Conservation (phyloP, 2,888 invertebrate genomes). For the Acanthoscelides obtectus region DNA sequence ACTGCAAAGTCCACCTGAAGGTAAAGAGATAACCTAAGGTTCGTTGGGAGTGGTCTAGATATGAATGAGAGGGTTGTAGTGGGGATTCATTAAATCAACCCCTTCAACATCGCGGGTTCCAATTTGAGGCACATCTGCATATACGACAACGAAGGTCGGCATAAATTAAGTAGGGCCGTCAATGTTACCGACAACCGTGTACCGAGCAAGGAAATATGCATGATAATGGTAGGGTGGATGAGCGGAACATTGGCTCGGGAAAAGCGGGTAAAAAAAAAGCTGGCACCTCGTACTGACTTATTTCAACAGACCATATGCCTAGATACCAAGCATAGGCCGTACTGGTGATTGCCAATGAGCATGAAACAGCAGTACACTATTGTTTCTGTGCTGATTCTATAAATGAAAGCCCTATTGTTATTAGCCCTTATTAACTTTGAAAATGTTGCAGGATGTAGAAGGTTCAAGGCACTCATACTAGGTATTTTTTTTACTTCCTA, state of each 20-base stretch:
- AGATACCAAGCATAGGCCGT: too few relatives aligned
- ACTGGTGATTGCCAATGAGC: too few relatives aligned
- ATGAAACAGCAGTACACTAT: too few relatives aligned
- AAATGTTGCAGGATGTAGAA: too few relatives aligned
- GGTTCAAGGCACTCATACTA: too few relatives aligned
- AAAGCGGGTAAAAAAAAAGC: not conserved
- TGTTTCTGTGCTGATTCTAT: too few relatives aligned
- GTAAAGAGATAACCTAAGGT: not conserved
- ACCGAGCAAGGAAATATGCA: constrained; percentile 34
- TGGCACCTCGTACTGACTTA: too few relatives aligned
- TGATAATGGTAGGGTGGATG: constrained; percentile 33
- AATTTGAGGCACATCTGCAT: constrained; percentile 43
- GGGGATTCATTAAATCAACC: constrained; percentile 35
- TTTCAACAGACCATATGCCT: too few relatives aligned
- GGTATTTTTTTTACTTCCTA: too few relatives aligned
- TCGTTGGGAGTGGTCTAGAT: constrained; percentile 29
- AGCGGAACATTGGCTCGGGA: not conserved
- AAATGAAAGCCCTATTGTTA: too few relatives aligned
- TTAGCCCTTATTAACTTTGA: too few relatives aligned
- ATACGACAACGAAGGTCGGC: constrained; percentile 24
- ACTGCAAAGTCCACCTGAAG: not conserved
- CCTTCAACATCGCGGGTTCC: too few relatives aligned
- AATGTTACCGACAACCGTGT: constrained; percentile 2
- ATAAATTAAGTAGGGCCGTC: constrained; percentile 32
- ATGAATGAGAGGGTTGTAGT: constrained; percentile 16